Conservation (phyloP, 1,140 invertebrate species). For the Euschistus heros region DNA sequence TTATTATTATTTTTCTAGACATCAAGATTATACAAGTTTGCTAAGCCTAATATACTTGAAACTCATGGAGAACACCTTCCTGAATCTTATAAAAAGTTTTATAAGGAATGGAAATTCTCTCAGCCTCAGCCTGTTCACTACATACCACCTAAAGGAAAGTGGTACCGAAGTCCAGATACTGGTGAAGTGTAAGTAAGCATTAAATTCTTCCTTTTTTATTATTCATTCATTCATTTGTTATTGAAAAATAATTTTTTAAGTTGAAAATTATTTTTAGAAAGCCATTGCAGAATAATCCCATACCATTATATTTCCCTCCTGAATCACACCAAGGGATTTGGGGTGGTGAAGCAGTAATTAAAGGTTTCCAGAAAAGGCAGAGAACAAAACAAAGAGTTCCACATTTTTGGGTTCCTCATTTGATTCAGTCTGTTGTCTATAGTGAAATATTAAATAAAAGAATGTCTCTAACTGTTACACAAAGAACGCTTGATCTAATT, state of each 20-base stretch:
- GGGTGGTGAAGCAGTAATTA: slow-evolving; percentile 91
- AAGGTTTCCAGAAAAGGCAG: slow-evolving; percentile 69
- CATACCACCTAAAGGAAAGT: slow-evolving; percentile 60
- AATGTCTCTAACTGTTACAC: slow-evolving; percentile 69
- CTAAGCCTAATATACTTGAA: slow-evolving; percentile 20
- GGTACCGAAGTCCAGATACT: slow-evolving; percentile 56
- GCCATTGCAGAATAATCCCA: slow-evolving; percentile 63
- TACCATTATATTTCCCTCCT: slow-evolving; percentile 64
- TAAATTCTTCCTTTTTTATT: background rate
- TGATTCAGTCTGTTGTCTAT: slow-evolving; percentile 73
- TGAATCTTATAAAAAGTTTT: slow-evolving; percentile 78
- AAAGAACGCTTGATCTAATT: slow-evolving; percentile 69
- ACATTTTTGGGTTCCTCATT: slow-evolving; percentile 74
- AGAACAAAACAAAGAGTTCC: slow-evolving; percentile 50
- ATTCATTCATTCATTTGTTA: too few relatives aligned
- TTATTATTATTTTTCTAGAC: slow-evolving; percentile 3
- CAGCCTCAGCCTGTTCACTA: slow-evolving; percentile 76
- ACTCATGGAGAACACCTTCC: slow-evolving; percentile 52
- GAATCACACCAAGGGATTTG: slow-evolving; percentile 81
- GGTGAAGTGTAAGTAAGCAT: slow-evolving; percentile 49
- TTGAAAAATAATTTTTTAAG: background rate
- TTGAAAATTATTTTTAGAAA: slow-evolving; percentile 36
- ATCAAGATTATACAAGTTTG: slow-evolving; percentile 22
- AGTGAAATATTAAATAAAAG: slow-evolving; percentile 87
- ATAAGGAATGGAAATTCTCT: slow-evolving; percentile 66